Base-by-base conservation (phyloP, 1,140 invertebrate genomes). In the Drosophila pseudoobscura region DNA sequence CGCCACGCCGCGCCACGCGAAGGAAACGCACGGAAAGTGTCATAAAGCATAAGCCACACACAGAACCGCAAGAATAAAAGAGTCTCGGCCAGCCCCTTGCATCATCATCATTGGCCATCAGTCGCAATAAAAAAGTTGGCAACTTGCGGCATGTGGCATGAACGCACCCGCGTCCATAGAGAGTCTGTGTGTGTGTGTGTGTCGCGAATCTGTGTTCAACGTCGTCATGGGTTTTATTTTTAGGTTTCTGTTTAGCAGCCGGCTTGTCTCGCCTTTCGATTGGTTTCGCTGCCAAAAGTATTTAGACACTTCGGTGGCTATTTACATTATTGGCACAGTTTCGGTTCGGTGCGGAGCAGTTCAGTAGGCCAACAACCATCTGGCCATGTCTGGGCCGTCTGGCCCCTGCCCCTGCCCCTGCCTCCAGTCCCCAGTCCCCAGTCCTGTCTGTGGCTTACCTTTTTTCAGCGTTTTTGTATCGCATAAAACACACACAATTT, bases 281-380 rank as follows among this genome's bases (percentile, higher is more conserved):
- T 69, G 63, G 63, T 43, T 69, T 69, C 64, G 63, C 65, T 69
- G 65, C 65, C 65, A 69, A 69, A 39, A 69, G 68, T 69, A 69
- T 69, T 69, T 47, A 45, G 41, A 50, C 65, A 57, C 17, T 68
- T 45, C 65, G 13, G 49, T 69, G 68, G 65, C 35, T 39, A 69
- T 69, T 69, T 69, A 69, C 65, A 69, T 69, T 35, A 39, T 9
- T 69, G 65, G 65, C 65, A 68, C 65, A 69, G 63, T 69, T 69
- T 26, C 20, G 20, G 20, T 20, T 69, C 63, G 51, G 49, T 24
- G 41, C 64, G 69, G 41, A 69, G 56, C 63, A 45, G 56, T 24
- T 55, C 64, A 69, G 63, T 69, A 69, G 65, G 65, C 64, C 63
- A 66, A 66, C 59, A 64, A 45, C 54, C 64, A 65, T 41, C 65